These are phyloP conservation scores for Typhlomys cinereus DNA, from an alignment of 2,113 vertebrate genomes.

Conservation along the genomic window DNA sequence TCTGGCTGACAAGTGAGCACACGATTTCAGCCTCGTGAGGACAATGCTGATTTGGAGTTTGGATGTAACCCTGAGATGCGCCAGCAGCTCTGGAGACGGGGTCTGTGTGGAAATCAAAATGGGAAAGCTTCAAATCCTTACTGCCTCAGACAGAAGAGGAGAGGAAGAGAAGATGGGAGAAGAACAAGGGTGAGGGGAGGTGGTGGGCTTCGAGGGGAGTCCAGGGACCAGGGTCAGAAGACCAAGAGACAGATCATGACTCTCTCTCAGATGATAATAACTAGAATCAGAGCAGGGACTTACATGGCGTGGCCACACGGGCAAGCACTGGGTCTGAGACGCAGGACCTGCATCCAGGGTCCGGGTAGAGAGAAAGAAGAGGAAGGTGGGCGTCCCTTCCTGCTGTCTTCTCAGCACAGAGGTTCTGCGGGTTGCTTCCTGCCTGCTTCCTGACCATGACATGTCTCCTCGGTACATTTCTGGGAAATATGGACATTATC, in stretches of 20 bases:
- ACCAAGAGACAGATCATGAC: background rate
- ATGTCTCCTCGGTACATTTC: background rate
- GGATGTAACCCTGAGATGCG: too few relatives aligned
- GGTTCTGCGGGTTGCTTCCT: fast-evolving
- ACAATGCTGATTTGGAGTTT: too few relatives aligned
- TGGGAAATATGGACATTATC: fast-evolving
- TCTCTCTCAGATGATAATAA: background rate
- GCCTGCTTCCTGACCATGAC: fast-evolving
- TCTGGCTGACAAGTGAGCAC: too few relatives aligned
- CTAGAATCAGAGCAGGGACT: background rate
- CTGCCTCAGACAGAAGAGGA: background rate
- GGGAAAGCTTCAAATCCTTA: background rate
- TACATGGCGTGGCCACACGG: background rate
- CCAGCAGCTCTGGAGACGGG: background rate
- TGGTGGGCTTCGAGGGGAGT: fast-evolving
- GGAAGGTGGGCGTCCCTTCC: too few relatives aligned
- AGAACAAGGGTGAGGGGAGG: too few relatives aligned
- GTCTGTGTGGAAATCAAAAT: too few relatives aligned
- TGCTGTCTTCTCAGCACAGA: fast-evolving
- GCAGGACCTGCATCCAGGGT: fast-evolving
- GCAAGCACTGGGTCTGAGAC: background rate
- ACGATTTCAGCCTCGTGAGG: background rate
- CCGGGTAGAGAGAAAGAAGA: fast-evolving
- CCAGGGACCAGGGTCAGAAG: background rate
- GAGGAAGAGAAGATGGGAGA: too few relatives aligned